phyloP scores from a whole-genome alignment of 2,888 invertebrate genomes.

The Chrysolina americana region DNA sequence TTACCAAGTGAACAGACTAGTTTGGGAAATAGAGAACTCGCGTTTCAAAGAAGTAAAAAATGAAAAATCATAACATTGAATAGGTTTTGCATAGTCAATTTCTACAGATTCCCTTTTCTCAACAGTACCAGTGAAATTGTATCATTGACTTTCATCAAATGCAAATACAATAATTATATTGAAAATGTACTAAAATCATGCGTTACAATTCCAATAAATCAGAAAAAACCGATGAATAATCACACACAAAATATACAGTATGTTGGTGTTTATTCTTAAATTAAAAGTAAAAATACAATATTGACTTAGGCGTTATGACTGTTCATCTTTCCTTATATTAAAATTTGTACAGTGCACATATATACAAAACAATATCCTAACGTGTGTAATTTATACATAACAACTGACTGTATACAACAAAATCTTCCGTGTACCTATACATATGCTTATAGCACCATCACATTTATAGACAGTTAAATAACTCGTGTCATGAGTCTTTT shows the following conservation, averaged over 20 bases:
- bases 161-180: no score
- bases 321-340: slow-evolving; percentile 51
- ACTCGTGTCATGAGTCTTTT: neutral
- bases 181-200: no score
- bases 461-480: slow-evolving; percentile 61
- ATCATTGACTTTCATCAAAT: no score
- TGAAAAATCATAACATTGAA: no score
- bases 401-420: slow-evolving; percentile 27
- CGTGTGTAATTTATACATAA: slow-evolving; percentile 53
- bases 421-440: slow-evolving; percentile 18
- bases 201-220: no score
- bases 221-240: neutral
- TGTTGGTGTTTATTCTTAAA: slow-evolving; percentile 38
- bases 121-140: no score
- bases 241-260: neutral
- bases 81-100: no score
- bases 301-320: slow-evolving; percentile 53
- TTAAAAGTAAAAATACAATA: slow-evolving; percentile 49
- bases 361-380: slow-evolving; percentile 64
- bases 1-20: no score
- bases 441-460: slow-evolving; percentile 67
- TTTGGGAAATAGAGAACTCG: no score
- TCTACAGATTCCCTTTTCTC: no score
- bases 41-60: no score
- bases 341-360: slow-evolving; percentile 64